Percentiles rank a stretch among this genome's conserved stretches.
Conservation (phyloP, 2,888 invertebrate genomes). For the Tipula confusa region DNA sequence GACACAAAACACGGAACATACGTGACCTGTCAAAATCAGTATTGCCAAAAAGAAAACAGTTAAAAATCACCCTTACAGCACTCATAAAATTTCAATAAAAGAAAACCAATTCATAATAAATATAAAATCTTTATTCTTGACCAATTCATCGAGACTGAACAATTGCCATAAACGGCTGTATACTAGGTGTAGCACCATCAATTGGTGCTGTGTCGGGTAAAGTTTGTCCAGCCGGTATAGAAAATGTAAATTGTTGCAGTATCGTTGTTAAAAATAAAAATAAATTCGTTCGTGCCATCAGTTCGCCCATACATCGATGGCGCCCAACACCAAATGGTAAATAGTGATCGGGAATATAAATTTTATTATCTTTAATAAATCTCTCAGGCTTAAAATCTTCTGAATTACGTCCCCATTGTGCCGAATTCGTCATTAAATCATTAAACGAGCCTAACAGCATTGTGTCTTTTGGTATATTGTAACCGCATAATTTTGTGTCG, state of each 20-base stretch:
- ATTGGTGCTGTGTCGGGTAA: slow-evolving; percentile 62
- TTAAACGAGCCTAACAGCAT: slow-evolving; percentile 75
- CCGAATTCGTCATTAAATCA: slow-evolving; percentile 64
- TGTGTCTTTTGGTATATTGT: slow-evolving; percentile 73
- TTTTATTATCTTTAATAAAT: slow-evolving; percentile 60
- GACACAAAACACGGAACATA: too few relatives aligned
- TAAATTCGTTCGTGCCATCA: slow-evolving; percentile 67
- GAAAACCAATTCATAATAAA: neutral
- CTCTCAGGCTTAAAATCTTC: slow-evolving; percentile 70
- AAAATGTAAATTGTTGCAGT: slow-evolving; percentile 68
- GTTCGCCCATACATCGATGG: slow-evolving; percentile 79
- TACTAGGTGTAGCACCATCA: slow-evolving; percentile 75
- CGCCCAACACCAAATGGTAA: slow-evolving; percentile 75
- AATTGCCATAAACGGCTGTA: slow-evolving; percentile 65
- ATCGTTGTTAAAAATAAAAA: slow-evolving; percentile 70
- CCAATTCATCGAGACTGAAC: slow-evolving; percentile 53
- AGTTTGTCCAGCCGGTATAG: slow-evolving; percentile 59
- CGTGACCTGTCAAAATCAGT: too few relatives aligned
- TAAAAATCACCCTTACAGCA: too few relatives aligned
- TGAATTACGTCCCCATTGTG: slow-evolving; percentile 61
- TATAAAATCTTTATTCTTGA: slow-evolving; percentile 29
- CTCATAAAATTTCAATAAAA: too few relatives aligned
- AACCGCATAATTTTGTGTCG: slow-evolving; percentile 67
- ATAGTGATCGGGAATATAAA: slow-evolving; percentile 62
- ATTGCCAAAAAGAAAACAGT: too few relatives aligned